Percentiles rank a stretch among this genome's conserved stretches.
Conservation (phyloP, 2,888 invertebrate species). For the Nephrotoma appendiculata region DNA sequence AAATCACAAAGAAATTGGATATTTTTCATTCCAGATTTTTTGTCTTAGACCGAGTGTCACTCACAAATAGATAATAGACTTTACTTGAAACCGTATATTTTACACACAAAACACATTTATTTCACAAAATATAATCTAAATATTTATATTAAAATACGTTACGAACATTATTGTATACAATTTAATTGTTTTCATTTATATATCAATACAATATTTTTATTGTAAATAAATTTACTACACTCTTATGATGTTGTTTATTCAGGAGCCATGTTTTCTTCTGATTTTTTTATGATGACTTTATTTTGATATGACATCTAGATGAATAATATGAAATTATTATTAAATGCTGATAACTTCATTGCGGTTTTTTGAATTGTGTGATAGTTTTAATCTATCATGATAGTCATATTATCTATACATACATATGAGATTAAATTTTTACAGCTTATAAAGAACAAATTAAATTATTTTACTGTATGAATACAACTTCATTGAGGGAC, state of each 20-base stretch:
- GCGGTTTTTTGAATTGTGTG: background rate
- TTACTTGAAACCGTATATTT: background rate
- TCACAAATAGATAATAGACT: background rate
- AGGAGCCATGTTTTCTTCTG: background rate
- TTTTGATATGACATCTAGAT: background rate
- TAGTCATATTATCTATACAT: too few species aligned
- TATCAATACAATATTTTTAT: background rate
- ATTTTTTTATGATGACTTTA: background rate
- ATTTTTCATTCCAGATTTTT: background rate
- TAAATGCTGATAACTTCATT: background rate
- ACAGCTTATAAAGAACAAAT: too few species aligned
- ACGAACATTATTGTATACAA: background rate
- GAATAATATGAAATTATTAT: background rate
- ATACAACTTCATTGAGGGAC: too few species aligned
- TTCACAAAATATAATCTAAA: background rate
- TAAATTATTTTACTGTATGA: too few species aligned
- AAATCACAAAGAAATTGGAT: background rate
- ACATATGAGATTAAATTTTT: too few species aligned
- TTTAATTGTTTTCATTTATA: background rate
- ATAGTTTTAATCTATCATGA: too few species aligned
- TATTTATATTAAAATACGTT: background rate
- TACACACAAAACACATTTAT: background rate
- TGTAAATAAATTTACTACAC: background rate
- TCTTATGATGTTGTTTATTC: background rate
- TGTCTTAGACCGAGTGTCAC: background rate